Evolutionary conservation across 2,888 invertebrate species (phyloP), one percentile per base, ranked within the genome.

Genomic region (Copidosoma aretas): DNA sequence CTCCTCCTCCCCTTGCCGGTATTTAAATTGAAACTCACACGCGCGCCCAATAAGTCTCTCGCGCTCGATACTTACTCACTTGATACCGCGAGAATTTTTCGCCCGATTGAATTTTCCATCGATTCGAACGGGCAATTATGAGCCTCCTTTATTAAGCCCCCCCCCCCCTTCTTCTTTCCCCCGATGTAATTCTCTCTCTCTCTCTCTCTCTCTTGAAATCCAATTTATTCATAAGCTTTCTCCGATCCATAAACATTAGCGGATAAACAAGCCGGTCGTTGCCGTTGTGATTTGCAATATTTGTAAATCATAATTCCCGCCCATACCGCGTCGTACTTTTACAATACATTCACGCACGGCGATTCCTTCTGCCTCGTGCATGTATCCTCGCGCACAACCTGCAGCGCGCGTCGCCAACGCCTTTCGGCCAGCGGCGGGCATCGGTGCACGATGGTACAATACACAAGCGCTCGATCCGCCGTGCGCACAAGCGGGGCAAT

Each of bases 181-280:
- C 8, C 43, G 2, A 4, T 46, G 12, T 12, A 46, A 1, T 1
- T 12, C 43, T 46, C 43, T 8, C 1, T 17, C 1, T 32, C 4
- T 5, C 8, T 32, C 32, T 32, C 8, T 32, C 32, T 32, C 32
- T 32, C 15, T 15, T 14, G 8, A 60, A n/a, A 60, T 61, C 51
- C 51, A 61, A 62, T 58, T 58, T 68, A 68, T 68, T 68, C 63
- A 63, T 54, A 25, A 68, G 63, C 67, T 68, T 68, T 68, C 67
- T 68, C 67, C 67, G 41, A 68, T 68, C 60, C 51, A 60, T 58
- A 62, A 58, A 61, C 52, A 62, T 60, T 54, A 5, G 17, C 54
- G n/a, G 22, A 58, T 43, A 52, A 52, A 62, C 62, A 58, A 62
- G 62, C 67, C 46, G 57, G 43, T 62, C 43, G 32, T 32, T 32